Evolutionary conservation across 2,797 vertebrate genomes (phyloP).

Genomic region (Taeniopygia guttata): DNA sequence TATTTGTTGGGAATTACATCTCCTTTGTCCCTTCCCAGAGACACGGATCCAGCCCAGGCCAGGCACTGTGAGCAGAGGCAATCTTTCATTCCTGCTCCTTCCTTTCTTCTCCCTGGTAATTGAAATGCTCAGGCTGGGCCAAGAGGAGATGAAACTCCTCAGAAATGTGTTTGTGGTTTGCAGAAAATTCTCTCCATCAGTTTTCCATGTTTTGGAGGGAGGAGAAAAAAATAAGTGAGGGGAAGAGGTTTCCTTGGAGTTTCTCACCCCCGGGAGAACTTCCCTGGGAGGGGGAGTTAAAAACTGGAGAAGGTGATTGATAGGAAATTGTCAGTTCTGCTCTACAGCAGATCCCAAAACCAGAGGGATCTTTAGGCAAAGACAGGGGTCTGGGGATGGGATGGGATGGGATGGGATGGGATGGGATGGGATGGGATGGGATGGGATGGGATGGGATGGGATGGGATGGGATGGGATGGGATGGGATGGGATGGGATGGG

Average conservation of each 20-base stretch:
- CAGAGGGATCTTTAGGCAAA: background rate
- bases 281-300: background rate
- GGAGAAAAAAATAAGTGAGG: background rate
- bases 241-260: background rate
- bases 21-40: background rate
- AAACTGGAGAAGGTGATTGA: background rate
- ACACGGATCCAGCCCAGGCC: background rate
- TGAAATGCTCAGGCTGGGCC: constrained; percentile 22
- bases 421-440: background rate
- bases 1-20: background rate
- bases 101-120: background rate
- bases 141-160: background rate
- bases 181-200: background rate
- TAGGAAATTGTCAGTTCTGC: background rate
- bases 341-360: background rate
- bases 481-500: background rate
- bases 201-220: background rate
- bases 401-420: background rate
- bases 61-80: background rate
- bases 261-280: constrained; percentile 2
- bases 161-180: background rate
- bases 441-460: too few species aligned
- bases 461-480: too few species aligned
- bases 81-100: background rate
- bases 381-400: too few species aligned